Base-by-base conservation (phyloP, 2,888 invertebrate species). In the Lamellibrachia columna region DNA sequence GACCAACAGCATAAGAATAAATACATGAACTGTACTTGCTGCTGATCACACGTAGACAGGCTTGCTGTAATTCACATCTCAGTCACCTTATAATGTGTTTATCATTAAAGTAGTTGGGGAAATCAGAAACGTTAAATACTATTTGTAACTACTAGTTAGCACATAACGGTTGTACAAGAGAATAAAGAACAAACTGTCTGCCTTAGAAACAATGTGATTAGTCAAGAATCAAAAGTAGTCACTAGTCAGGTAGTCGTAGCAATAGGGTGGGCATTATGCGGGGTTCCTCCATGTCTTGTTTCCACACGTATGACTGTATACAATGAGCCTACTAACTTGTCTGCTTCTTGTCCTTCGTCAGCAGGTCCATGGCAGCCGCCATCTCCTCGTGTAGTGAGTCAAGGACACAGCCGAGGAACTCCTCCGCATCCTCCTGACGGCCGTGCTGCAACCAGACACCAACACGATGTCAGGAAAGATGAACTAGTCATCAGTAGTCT, bases 341-440 rank as follows among this genome's bases (percentile, higher is more conserved):
- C 91, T 91, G 60, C 53, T 92, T 93, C 52, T 93, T 93, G 92
- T 92, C 90, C 52, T 60, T 93, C 92, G n/a, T 91, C 15, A 75
- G 22, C 75, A 75, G 75, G 9, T 93, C 94, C 93, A 96, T 96
- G 95, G 98, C 98, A 97, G 98, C 98, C 3, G 98, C 97, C 98
- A 99, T 99, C 97, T 99, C 99, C 96, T 99, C 99, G 96, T 99
- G 99, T 93, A 99, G 97, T 53, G 98, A 98, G 97, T 99, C 99
- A 53, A 99, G 97, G 94, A 99, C 97, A 96, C 98, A 98, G 8
- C 98, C 98, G 2, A 99, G 97, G 97, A 99, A 99, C 96, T 99
- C 99, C 96, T 99, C 99, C 0, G 99, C 99, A 97, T 99, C 99
- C 96, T 99, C 99, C 96, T 99, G 99, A 52, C 98, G 97, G 0